phyloP scores from a whole-genome alignment of 2,113 vertebrate species.

The Xenopus tropicalis region DNA sequence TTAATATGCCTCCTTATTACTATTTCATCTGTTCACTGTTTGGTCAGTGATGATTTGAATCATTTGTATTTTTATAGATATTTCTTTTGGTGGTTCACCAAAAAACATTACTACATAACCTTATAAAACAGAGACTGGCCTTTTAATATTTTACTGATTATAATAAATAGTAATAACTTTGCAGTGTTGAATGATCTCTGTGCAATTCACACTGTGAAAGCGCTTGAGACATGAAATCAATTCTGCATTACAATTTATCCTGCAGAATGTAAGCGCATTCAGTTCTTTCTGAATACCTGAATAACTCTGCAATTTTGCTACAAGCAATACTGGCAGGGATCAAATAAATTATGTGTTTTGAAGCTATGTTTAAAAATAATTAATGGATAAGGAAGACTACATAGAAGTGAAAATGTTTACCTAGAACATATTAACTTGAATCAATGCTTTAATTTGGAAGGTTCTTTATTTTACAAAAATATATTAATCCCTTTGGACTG shows the following conservation, averaged over 20 bases:
- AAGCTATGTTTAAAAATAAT: slow-evolving; percentile 14
- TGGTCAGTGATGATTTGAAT: not conserved
- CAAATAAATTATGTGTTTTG: slow-evolving; percentile 3
- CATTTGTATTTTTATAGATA: not conserved
- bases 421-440: slow-evolving; percentile 1
- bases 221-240: slow-evolving; percentile 9
- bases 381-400: not conserved
- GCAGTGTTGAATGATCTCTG: not conserved
- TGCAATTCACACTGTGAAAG: slow-evolving; percentile 1
- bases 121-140: not conserved
- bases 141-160: slow-evolving; percentile 12
- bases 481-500: not conserved
- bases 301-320: slow-evolving; percentile 8
- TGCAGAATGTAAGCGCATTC: not conserved
- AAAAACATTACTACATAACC: not conserved
- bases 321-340: slow-evolving; percentile 1
- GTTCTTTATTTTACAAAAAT: not conserved
- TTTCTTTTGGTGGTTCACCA: not conserved
- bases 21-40: not conserved
- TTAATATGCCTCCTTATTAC: not conserved
- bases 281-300: slow-evolving; percentile 1
- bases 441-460: not conserved
- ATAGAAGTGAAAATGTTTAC: slow-evolving; percentile 5
- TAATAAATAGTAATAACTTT: not conserved
- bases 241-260: slow-evolving; percentile 7